phyloP scores from a whole-genome alignment of 2,888 invertebrate genomes.

The Molanna angustata region DNA sequence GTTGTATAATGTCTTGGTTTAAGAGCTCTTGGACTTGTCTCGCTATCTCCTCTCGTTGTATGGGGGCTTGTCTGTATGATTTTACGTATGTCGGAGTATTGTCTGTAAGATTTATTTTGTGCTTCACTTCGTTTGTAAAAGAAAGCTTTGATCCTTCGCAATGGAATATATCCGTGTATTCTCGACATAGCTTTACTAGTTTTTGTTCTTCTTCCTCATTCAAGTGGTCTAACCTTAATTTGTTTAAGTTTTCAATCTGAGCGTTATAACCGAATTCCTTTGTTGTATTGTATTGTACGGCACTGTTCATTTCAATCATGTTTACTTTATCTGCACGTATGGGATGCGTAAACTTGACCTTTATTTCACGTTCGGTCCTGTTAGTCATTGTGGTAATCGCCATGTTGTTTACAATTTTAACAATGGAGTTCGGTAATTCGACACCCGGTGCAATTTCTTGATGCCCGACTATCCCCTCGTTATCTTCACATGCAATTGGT shows the following conservation, averaged over 20 bases:
- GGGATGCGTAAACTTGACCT: too few relatives aligned
- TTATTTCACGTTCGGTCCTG: too few relatives aligned
- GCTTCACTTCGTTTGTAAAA: conserved; percentile 32
- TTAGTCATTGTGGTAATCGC: background rate
- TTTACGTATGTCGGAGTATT: conserved; percentile 33
- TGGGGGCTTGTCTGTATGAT: conserved; percentile 35
- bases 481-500: background rate
- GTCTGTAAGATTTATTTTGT: conserved; percentile 33
- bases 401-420: background rate
- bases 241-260: background rate
- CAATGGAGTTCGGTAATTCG: background rate
- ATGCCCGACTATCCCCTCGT: background rate
- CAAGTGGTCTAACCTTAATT: conserved; percentile 26
- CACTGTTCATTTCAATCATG: too few relatives aligned
- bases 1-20: conserved; percentile 28
- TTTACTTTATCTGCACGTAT: too few relatives aligned
- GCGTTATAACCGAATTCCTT: too few relatives aligned
- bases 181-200: conserved; percentile 31
- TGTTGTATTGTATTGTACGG: too few relatives aligned
- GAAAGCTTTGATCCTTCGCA: conserved; percentile 33
- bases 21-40: conserved; percentile 35
- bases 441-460: background rate
- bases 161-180: conserved; percentile 31
- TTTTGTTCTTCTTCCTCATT: conserved; percentile 35
- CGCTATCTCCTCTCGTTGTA: conserved; percentile 36